A percentile compares a stretch with the other conserved stretches of the same genome.
Conservation (phyloP, 2,113 vertebrate species). For the Tamias sibiricus region DNA sequence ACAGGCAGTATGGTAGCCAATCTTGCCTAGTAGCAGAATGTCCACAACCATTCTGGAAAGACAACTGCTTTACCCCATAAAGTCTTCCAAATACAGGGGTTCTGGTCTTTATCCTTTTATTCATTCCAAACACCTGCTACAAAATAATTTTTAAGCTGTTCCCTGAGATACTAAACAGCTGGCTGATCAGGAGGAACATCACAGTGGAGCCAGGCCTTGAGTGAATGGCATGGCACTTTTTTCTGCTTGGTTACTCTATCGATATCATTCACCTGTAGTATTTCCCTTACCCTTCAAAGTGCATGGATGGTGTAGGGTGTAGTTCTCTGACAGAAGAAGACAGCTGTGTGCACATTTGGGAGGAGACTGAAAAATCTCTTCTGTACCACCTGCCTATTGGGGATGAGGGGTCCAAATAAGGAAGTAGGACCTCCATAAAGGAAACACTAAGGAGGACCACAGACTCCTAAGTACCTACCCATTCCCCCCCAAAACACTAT, state of each 20-base stretch:
- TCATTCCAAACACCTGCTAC: neutral
- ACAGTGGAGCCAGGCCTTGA: neutral
- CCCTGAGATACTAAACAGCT: neutral
- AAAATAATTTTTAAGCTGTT: neutral
- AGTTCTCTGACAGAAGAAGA: neutral
- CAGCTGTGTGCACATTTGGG: neutral
- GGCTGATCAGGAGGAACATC: neutral
- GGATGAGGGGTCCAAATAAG: neutral
- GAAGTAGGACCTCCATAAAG: neutral
- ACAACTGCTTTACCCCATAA: slow-evolving; percentile 36
- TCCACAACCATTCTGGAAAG: slow-evolving; percentile 17
- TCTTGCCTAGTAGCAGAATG: neutral
- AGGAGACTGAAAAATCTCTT: neutral
- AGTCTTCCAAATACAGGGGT: neutral
- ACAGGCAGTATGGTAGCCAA: neutral
- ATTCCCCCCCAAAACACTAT: neutral
- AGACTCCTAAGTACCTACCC: neutral
- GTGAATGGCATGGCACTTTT: neutral
- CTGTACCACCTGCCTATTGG: neutral
- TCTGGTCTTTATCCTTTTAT: slow-evolving; percentile 13
- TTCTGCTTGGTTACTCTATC: neutral
- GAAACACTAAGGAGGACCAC: neutral
- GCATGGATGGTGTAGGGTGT: neutral
- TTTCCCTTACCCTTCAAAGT: neutral
- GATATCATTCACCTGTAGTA: neutral